A percentile compares a stretch with the other conserved stretches of the same genome.
Evolutionary conservation across 2,797 vertebrate species (phyloP).

Genomic region (Saguinus oedipus): DNA sequence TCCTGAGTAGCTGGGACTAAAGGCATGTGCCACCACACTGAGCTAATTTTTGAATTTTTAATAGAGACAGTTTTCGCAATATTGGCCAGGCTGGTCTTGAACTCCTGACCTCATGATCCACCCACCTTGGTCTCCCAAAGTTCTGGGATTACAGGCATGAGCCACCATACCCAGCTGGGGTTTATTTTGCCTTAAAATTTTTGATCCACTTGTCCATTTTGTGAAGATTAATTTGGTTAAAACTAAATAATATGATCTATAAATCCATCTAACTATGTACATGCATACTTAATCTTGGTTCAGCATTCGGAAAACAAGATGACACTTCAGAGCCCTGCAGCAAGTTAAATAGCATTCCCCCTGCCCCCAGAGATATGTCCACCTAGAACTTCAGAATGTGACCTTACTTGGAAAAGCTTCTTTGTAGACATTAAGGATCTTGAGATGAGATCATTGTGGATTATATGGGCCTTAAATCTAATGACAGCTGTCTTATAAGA

Average conservation of each 20-base stretch:
- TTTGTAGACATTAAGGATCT: background rate
- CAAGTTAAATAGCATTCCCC: background rate
- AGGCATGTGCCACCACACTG: no score
- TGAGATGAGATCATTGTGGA: background rate
- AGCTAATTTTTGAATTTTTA: no score
- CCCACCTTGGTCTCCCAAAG: no score
- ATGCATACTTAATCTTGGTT: background rate
- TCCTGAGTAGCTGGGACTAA: no score
- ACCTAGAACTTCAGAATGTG: background rate
- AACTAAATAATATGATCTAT: background rate
- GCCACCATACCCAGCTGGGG: background rate
- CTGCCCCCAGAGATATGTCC: background rate
- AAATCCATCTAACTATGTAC: background rate
- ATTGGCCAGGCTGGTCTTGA: no score
- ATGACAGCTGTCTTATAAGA: background rate
- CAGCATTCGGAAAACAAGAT: background rate
- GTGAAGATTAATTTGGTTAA: conserved; percentile 16
- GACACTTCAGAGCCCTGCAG: background rate
- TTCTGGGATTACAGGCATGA: no score
- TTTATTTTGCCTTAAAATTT: background rate
- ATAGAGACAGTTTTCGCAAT: no score
- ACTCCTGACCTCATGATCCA: no score
- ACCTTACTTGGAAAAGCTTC: background rate
- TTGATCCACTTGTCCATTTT: background rate
- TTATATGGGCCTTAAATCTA: background rate